A percentile compares a stretch with the other conserved stretches of the same genome.
Conservation (phyloP, 2,797 vertebrate genomes). For the Ambastaia sidthimunki region DNA sequence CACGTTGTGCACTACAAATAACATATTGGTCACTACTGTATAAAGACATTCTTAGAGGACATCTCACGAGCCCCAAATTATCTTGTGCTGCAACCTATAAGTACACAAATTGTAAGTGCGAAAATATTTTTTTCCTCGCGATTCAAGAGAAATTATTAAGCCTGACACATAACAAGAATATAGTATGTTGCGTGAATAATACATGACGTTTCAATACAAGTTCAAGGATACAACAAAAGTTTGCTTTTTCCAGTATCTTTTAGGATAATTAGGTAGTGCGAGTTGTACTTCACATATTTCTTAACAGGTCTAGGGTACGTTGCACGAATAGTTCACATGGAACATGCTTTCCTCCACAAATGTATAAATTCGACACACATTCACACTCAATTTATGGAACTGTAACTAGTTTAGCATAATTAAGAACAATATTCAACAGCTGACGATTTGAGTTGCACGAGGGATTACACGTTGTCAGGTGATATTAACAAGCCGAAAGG, state of each 20-base stretch:
- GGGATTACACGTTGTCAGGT: slow-evolving; percentile 49
- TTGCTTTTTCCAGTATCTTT: slow-evolving; percentile 45
- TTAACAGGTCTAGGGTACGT: slow-evolving; percentile 88
- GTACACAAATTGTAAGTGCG: slow-evolving; percentile 57
- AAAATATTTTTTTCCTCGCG: slow-evolving; percentile 35
- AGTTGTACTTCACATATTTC: slow-evolving; percentile 77
- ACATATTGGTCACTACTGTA: slow-evolving; percentile 78
- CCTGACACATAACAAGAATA: slow-evolving; percentile 60
- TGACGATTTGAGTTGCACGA: slow-evolving; percentile 67
- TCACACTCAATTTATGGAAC: slow-evolving; percentile 78
- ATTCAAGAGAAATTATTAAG: slow-evolving; percentile 49
- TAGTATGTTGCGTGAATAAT: slow-evolving; percentile 53
- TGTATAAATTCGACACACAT: slow-evolving; percentile 84
- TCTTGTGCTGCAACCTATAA: slow-evolving; percentile 56
- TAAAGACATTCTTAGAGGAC: slow-evolving; percentile 76
- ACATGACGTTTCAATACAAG: slow-evolving; percentile 60
- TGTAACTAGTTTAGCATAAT: slow-evolving; percentile 65
- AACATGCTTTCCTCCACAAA: slow-evolving; percentile 89
- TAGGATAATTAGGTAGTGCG: slow-evolving; percentile 59
- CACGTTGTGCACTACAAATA: slow-evolving; percentile 73
- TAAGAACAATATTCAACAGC: slow-evolving; percentile 75
- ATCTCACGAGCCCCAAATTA: slow-evolving; percentile 52
- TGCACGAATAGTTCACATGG: slow-evolving; percentile 89
- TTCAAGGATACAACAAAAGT: slow-evolving; percentile 60
- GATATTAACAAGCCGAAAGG: slow-evolving; percentile 82